These are phyloP conservation scores for Latheticus oryzae DNA, from an alignment of 2,888 invertebrate genomes.

Conservation along the genomic window DNA sequence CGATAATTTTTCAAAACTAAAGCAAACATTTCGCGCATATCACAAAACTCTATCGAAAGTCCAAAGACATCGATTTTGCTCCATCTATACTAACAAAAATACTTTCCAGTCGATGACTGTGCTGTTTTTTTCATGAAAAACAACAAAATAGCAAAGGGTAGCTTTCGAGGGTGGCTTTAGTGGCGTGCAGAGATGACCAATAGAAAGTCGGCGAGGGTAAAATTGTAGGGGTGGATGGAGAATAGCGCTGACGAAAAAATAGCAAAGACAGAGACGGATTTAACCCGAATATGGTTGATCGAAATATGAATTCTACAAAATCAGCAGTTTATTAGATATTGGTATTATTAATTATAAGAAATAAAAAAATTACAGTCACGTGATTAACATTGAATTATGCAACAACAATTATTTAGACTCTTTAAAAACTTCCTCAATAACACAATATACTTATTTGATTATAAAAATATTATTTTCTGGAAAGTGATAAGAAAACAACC, in stretches of 20 bases:
- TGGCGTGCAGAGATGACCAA: slow-evolving; percentile 58
- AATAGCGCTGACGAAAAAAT: slow-evolving; percentile 31
- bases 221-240: slow-evolving; percentile 51
- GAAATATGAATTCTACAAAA: slow-evolving; percentile 48
- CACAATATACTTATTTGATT: slow-evolving; percentile 20
- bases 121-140: slow-evolving; percentile 51
- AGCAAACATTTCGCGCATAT: slow-evolving; percentile 6
- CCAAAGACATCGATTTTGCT: slow-evolving; percentile 2
- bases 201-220: slow-evolving; percentile 55
- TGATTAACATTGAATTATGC: slow-evolving; percentile 11
- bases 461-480: slow-evolving; percentile 18
- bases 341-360: slow-evolving; percentile 1
- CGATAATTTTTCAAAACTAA: slow-evolving; percentile 19
- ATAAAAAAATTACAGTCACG: slow-evolving; percentile 2
- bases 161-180: slow-evolving; percentile 57
- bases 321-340: slow-evolving; percentile 49
- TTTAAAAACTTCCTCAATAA: slow-evolving; percentile 24
- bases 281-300: slow-evolving; percentile 17
- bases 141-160: slow-evolving; percentile 56
- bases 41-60: slow-evolving; percentile 7
- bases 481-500: slow-evolving; percentile 29
- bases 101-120: slow-evolving; percentile 45
- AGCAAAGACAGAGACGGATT: slow-evolving; percentile 28
- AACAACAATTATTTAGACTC: not conserved
- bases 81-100: no score